phyloP scores from a whole-genome alignment of 1,140 invertebrate genomes.

The Atta texana region DNA sequence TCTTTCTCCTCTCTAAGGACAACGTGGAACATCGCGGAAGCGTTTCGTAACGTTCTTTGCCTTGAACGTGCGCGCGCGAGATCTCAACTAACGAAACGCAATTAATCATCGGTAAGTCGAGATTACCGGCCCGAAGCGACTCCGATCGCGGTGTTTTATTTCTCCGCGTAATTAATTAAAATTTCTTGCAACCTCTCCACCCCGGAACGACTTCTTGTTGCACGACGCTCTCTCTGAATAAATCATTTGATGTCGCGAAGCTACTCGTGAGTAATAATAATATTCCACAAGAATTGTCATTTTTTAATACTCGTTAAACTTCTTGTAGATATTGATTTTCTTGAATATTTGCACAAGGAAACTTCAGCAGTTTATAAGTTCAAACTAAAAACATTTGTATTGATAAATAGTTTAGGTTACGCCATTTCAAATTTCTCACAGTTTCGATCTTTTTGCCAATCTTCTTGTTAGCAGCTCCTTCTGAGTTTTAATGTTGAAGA shows the following conservation, averaged over 20 bases:
- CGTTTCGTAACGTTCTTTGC: conserved; percentile 15
- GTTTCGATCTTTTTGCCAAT: not conserved
- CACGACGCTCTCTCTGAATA: conserved; percentile 39
- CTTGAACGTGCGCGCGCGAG: not conserved
- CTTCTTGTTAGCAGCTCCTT: not conserved
- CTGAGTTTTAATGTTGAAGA: conserved; percentile 8
- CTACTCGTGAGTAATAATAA: conserved; percentile 38
- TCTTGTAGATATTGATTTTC: conserved; percentile 10
- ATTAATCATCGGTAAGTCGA: conserved; percentile 63
- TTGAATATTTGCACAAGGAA: not conserved
- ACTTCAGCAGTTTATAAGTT: not conserved
- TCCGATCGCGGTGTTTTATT: conserved; percentile 55
- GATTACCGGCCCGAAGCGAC: conserved; percentile 50
- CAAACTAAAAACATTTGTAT: not conserved
- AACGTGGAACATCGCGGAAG: conserved; percentile 28
- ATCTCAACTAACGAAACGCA: conserved; percentile 53
- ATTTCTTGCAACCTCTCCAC: conserved; percentile 52
- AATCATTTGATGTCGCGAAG: conserved; percentile 59
- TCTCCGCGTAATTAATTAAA: conserved; percentile 62
- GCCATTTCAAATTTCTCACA: not conserved
- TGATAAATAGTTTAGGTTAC: not conserved
- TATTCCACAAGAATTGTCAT: conserved; percentile 12
- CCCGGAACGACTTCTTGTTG: conserved; percentile 50
- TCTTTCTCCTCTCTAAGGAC: not conserved
- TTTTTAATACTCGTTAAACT: conserved; percentile 32